Evolutionary conservation across 2,113 vertebrate genomes (phyloP), one percentile per base, ranked within the genome.

Genomic region (Pelobates fuscus): DNA sequence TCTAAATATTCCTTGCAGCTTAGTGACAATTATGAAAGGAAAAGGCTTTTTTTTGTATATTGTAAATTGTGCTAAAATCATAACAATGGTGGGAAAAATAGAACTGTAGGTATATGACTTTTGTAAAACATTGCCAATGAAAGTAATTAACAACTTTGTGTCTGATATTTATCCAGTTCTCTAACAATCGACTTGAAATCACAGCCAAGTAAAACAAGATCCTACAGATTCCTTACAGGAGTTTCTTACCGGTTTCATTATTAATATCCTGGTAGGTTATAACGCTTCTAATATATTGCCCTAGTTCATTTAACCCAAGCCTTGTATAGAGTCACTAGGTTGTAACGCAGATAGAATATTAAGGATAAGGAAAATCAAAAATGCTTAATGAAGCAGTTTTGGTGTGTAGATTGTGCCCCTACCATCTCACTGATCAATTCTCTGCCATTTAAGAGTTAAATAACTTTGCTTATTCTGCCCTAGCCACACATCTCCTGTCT

Each of bases 41-140:
- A 92, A 93, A 87, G 86, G 79, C 62, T 81, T 82, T n/a, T n/a
- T n/a, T 77, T 37, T 83, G 59, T 77, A 77, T 86, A 92, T 91
- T 93, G 89, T 92, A 92, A 89, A 92, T 92, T 91, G 88, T 90
- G 80, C 81, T 88, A 81, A 84, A 89, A 90, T 88, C 77, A 81
- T 82, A 92, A 92, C 91, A 90, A 91, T 92, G 88, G 86, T 89
- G 88, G 88, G 91, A 92, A 93, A 91, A 92, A 84, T 79, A 80
- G 37, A 82, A 80, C 82, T 78, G 58, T 81, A 77, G 78, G 81
- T 69, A 77, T 65, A 82, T 82, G 79, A 63, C n/a, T 83, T 83
- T 68, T 71, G 72, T 78, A 57, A 77, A 79, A 75, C 58, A 57
- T 54, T 71, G 69, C 78, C 67, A 78, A 76, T 63, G 43, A 72